phyloP scores from a whole-genome alignment of 1,140 invertebrate genomes.

The Megalonaias nervosa region DNA sequence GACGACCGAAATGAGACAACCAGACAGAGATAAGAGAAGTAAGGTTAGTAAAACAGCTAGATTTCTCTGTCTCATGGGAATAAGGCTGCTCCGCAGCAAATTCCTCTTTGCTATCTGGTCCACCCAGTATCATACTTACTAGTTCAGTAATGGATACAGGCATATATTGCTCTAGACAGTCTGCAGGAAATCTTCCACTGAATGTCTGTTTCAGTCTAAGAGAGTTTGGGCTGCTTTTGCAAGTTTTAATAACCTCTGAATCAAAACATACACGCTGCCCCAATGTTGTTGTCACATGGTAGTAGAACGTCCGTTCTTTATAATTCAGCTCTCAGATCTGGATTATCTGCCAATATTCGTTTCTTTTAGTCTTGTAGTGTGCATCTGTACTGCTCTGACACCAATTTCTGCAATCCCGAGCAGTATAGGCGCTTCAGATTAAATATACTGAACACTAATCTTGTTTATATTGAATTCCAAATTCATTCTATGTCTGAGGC shows the following conservation, averaged over 20 bases:
- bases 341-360: not conserved
- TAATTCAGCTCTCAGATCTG: not conserved
- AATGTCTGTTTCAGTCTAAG: not conserved
- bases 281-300: not conserved
- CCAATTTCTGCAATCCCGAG: not conserved
- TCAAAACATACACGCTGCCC: not conserved
- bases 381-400: not conserved
- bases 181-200: conserved; percentile 1
- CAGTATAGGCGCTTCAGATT: not conserved
- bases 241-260: not conserved
- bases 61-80: not conserved
- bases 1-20: no score
- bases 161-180: not conserved
- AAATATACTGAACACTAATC: no score
- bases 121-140: not conserved
- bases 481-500: not conserved
- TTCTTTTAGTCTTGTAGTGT: not conserved
- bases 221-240: not conserved
- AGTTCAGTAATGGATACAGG: not conserved
- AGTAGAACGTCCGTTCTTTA: not conserved
- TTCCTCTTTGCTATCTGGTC: not conserved
- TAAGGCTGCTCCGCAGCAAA: not conserved
- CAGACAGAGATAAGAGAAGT: not conserved
- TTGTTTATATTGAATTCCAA: not conserved
- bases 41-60: not conserved